Percentiles rank a stretch among this genome's conserved stretches.
phyloP scores from a whole-genome alignment of 2,888 invertebrate species.

The Embidobia sp. region DNA sequence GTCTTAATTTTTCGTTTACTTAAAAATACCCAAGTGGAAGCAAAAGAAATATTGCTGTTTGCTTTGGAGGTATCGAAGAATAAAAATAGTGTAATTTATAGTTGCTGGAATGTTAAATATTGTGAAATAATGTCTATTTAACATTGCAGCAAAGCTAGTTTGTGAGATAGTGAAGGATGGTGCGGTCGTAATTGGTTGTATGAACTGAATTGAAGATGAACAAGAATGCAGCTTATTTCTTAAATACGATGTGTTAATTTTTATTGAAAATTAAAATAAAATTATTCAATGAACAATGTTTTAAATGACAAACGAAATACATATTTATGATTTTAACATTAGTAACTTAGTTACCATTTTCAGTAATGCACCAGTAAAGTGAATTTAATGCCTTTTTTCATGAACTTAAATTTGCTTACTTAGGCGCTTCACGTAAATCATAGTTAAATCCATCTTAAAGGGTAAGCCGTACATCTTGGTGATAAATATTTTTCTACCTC shows the following conservation, averaged over 20 bases:
- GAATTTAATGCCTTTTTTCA: constrained; percentile 37
- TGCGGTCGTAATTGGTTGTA: constrained; percentile 2
- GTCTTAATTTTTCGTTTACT: too few species aligned
- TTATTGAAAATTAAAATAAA: too few species aligned
- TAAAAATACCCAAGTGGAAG: too few species aligned
- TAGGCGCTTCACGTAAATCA: constrained; percentile 35
- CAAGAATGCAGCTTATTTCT: background rate
- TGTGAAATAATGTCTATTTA: constrained; percentile 13
- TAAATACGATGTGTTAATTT: too few species aligned
- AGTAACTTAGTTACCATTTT: background rate
- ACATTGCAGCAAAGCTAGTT: background rate
- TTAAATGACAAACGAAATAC: too few species aligned
- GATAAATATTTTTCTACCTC: constrained; percentile 37
- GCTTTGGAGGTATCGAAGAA: constrained; percentile 10
- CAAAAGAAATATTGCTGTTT: background rate
- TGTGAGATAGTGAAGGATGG: constrained; percentile 8
- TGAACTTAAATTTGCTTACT: constrained; percentile 36
- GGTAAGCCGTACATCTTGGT: constrained; percentile 28
- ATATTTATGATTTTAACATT: too few species aligned
- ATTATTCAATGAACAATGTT: too few species aligned
- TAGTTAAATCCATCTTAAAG: constrained; percentile 42
- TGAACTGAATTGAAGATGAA: background rate
- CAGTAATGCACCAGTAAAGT: constrained; percentile 11
- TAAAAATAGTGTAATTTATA: constrained; percentile 11
- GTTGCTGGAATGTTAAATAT: constrained; percentile 8